Evolutionary conservation across 2,113 vertebrate genomes (phyloP).

Genomic region (Cyprinodon tularosa): DNA sequence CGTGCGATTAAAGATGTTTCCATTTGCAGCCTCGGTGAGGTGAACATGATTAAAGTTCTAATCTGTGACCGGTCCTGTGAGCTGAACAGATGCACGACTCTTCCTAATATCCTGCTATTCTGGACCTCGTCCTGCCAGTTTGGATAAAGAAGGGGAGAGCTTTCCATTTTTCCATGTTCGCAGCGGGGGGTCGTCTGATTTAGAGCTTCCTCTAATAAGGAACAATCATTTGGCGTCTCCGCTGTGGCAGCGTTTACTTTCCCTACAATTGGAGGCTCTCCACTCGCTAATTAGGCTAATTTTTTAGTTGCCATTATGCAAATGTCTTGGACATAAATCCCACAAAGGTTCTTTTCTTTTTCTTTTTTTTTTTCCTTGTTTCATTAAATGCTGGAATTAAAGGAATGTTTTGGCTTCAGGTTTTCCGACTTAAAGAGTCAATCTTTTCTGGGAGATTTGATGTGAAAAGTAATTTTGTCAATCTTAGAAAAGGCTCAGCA

Average conservation of each 20-base stretch:
- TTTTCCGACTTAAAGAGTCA: constrained; percentile 9
- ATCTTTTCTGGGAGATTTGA: constrained; percentile 17
- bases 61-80: constrained; percentile 6
- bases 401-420: constrained; percentile 1
- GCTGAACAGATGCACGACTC: constrained; percentile 15
- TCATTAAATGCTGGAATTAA: not conserved
- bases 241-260: constrained; percentile 24
- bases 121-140: constrained; percentile 63
- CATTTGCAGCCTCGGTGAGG: constrained; percentile 1
- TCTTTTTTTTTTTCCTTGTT: not conserved
- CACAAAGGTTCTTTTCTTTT: constrained; percentile 2
- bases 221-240: constrained; percentile 62
- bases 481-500: constrained; percentile 22
- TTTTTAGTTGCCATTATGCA: constrained; percentile 43
- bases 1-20: constrained; percentile 26
- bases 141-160: constrained; percentile 59
- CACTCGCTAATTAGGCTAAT: constrained; percentile 64
- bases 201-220: constrained; percentile 38
- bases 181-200: constrained; percentile 56
- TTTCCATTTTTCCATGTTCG: constrained; percentile 60
- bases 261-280: constrained; percentile 55
- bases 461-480: constrained; percentile 27
- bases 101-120: constrained; percentile 7
- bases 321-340: constrained; percentile 58
- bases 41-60: constrained; percentile 7